A percentile compares a stretch with the other conserved stretches of the same genome.
Conservation (phyloP, 2,113 vertebrate genomes). For the Gavialis gangeticus region DNA sequence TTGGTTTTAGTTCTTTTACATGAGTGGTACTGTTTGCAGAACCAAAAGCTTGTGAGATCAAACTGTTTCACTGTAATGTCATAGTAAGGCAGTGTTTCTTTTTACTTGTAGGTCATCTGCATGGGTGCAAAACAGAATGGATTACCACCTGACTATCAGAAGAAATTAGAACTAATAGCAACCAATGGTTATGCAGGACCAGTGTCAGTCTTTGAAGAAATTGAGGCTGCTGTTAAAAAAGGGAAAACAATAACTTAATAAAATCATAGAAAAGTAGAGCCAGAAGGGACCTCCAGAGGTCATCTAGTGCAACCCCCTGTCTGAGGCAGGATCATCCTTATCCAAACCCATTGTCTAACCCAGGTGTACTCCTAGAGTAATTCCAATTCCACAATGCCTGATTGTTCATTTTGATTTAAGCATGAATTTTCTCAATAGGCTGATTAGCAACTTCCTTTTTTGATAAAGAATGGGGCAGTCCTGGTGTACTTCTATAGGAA, state of each 20-base stretch:
- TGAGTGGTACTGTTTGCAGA: neutral
- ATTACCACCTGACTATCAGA: slow-evolving; percentile 87
- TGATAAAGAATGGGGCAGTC: neutral
- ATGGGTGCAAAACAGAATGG: slow-evolving; percentile 89
- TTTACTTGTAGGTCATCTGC: slow-evolving; percentile 85
- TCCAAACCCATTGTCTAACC: too few species aligned
- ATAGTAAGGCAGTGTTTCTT: neutral
- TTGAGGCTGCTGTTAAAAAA: slow-evolving; percentile 76
- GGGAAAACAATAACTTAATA: slow-evolving; percentile 53
- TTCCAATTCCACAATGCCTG: neutral
- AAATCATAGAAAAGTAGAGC: neutral
- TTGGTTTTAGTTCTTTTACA: neutral
- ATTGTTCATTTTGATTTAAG: neutral
- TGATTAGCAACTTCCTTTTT: slow-evolving; percentile 34
- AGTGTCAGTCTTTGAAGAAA: slow-evolving; percentile 84
- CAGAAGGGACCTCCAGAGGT: too few species aligned
- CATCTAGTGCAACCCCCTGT: too few species aligned
- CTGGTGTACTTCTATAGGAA: slow-evolving; percentile 7
- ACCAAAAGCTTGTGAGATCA: neutral
- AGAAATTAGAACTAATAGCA: slow-evolving; percentile 85
- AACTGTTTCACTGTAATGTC: neutral
- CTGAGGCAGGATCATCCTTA: too few species aligned
- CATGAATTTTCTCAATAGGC: neutral
- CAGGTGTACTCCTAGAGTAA: neutral
- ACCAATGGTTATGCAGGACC: slow-evolving; percentile 89